A percentile compares a stretch with the other conserved stretches of the same genome.
phyloP scores from a whole-genome alignment of 2,113 vertebrate species.

The Atlantisia rogersi region DNA sequence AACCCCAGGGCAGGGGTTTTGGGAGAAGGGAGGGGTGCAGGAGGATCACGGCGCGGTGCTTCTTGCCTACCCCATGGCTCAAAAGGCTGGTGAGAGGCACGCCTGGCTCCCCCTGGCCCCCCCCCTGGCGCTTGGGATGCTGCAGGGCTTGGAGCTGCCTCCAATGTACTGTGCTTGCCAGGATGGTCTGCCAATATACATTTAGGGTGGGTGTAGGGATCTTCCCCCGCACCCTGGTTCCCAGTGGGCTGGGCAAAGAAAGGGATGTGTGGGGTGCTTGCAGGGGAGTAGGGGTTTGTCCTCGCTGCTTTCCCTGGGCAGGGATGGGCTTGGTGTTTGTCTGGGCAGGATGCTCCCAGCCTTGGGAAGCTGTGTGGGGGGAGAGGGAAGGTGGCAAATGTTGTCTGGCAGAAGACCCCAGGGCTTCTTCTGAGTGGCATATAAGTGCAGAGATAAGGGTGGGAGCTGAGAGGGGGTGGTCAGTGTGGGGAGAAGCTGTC shows the following conservation, averaged over 20 bases:
- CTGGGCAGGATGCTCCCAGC: background rate
- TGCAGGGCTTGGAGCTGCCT: background rate
- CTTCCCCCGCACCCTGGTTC: background rate
- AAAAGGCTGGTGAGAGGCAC: background rate
- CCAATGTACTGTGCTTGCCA: background rate
- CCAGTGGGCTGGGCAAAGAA: background rate
- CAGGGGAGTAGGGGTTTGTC: background rate
- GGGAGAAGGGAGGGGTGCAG: background rate
- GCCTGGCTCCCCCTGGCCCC: background rate
- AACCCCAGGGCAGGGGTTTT: background rate
- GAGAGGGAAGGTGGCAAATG: rapidly evolving
- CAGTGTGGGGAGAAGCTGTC: background rate
- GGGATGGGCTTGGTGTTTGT: background rate
- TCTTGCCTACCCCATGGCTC: background rate
- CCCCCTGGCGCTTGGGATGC: rapidly evolving
- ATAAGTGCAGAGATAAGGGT: background rate
- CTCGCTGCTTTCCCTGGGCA: rapidly evolving
- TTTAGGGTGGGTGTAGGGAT: background rate
- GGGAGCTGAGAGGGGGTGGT: background rate
- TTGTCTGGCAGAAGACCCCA: background rate
- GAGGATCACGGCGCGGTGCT: background rate
- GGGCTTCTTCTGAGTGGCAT: background rate
- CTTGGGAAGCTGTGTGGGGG: background rate
- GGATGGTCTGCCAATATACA: background rate
- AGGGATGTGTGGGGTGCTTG: background rate